Evolutionary conservation across 2,113 vertebrate species (phyloP).

Genomic region (Ranitomeya variabilis): DNA sequence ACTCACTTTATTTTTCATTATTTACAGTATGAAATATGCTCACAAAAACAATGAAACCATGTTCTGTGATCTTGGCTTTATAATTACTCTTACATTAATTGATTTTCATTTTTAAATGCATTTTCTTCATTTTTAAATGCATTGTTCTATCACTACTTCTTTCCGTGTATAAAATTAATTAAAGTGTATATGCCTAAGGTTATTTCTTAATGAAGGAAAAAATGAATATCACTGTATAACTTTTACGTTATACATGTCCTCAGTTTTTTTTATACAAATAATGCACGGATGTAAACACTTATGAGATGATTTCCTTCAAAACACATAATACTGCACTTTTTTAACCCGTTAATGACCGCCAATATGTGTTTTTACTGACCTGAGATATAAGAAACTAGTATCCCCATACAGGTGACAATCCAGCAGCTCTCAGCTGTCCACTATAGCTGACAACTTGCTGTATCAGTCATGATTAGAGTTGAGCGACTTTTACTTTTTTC

Average conservation of each 20-base stretch:
- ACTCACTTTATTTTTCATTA: too few relatives aligned
- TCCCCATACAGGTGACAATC: too few relatives aligned
- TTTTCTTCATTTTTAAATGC: slow-evolving; percentile 59
- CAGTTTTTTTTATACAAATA: background rate
- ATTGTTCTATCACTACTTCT: slow-evolving; percentile 63
- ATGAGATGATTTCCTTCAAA: background rate
- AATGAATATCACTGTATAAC: background rate
- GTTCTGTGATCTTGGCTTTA: slow-evolving; percentile 47
- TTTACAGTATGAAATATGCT: background rate
- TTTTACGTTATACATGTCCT: background rate
- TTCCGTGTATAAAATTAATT: slow-evolving; percentile 63
- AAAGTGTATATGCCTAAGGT: slow-evolving; percentile 61
- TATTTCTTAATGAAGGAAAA: slow-evolving; percentile 61
- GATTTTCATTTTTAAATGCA: slow-evolving; percentile 67
- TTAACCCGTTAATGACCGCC: background rate
- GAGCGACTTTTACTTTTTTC: too few relatives aligned
- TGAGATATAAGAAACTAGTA: too few relatives aligned
- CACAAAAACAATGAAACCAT: slow-evolving; percentile 20
- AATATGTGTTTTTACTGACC: too few relatives aligned
- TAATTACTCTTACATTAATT: slow-evolving; percentile 63
- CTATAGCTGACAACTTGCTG: too few relatives aligned
- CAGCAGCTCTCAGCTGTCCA: too few relatives aligned
- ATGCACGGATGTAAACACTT: background rate
- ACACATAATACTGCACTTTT: background rate
- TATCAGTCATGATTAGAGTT: too few relatives aligned